These are phyloP conservation scores for Andrena bicolor DNA, from an alignment of 2,888 invertebrate genomes.

Conservation along the genomic window DNA sequence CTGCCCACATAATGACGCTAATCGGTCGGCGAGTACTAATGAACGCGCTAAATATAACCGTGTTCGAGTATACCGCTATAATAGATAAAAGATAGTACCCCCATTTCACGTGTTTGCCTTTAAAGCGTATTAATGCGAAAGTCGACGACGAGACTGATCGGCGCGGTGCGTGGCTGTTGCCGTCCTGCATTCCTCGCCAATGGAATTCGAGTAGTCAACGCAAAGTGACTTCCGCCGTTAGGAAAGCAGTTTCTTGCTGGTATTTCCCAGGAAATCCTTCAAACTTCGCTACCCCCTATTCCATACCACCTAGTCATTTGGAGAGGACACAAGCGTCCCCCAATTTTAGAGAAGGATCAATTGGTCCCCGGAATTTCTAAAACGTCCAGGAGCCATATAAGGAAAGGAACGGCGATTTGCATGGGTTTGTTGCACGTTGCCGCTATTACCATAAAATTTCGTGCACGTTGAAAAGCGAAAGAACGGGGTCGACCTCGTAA, in stretches of 20 bases:
- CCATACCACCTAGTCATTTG: neutral
- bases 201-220: conserved; percentile 36
- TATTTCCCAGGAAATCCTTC: conserved; percentile 2
- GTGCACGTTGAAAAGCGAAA: conserved; percentile 16
- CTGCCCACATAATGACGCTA: conserved; percentile 61
- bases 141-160: conserved; percentile 47
- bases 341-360: neutral
- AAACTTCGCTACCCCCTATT: neutral
- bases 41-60: conserved; percentile 73
- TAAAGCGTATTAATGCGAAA: conserved; percentile 64
- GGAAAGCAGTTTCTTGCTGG: neutral
- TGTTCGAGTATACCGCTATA: conserved; percentile 76
- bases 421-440: neutral
- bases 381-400: neutral
- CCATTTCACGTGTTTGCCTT: conserved; percentile 69
- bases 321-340: neutral
- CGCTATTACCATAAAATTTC: neutral
- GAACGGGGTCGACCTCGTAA: conserved; percentile 24
- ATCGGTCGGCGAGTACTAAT: conserved; percentile 59
- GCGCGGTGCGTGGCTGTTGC: conserved; percentile 7
- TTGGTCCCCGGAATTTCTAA: neutral
- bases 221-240: conserved; percentile 10
- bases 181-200: conserved; percentile 50
- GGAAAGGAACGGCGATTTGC: neutral
- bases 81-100: conserved; percentile 78